Evolutionary conservation across 1,140 invertebrate species (phyloP).

Genomic region (Xylocopa sonorina): DNA sequence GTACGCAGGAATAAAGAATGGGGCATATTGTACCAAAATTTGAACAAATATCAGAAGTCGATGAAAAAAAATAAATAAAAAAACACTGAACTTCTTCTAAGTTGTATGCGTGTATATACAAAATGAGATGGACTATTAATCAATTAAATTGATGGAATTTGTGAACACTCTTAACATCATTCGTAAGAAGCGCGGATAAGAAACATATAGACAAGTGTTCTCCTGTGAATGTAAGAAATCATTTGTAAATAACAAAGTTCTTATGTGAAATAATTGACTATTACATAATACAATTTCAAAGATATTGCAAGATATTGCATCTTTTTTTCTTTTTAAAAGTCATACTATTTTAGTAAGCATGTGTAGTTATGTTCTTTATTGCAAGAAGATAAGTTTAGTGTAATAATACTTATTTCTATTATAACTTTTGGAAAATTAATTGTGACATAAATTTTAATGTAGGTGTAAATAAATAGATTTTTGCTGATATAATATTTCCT

Average conservation of each 20-base stretch:
- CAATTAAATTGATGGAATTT: slow-evolving; percentile 57
- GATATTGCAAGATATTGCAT: slow-evolving; percentile 36
- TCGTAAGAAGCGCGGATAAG: slow-evolving; percentile 28
- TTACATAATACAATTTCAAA: slow-evolving; percentile 54
- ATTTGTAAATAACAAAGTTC: slow-evolving; percentile 63
- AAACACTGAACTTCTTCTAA: slow-evolving; percentile 14
- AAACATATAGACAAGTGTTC: slow-evolving; percentile 61
- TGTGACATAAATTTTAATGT: slow-evolving; percentile 47
- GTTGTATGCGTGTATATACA: slow-evolving; percentile 44
- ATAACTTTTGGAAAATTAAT: slow-evolving; percentile 47
- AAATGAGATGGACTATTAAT: slow-evolving; percentile 37
- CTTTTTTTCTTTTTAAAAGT: slow-evolving; percentile 34
- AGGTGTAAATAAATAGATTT: slow-evolving; percentile 54
- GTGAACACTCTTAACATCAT: slow-evolving; percentile 56
- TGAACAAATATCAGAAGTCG: slow-evolving; percentile 37
- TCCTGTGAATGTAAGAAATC: slow-evolving; percentile 56
- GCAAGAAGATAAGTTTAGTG: slow-evolving; percentile 29
- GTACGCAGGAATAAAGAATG: slow-evolving; percentile 64
- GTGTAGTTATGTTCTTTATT: slow-evolving; percentile 49
- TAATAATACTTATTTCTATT: slow-evolving; percentile 47
- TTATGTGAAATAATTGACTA: slow-evolving; percentile 63
- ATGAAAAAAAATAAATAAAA: slow-evolving; percentile 23
- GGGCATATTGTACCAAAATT: slow-evolving; percentile 65
- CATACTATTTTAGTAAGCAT: slow-evolving; percentile 48
- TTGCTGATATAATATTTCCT: slow-evolving; percentile 40